Base-by-base conservation (phyloP, 1,140 invertebrate genomes). In the Temnothorax curvispinosus region DNA sequence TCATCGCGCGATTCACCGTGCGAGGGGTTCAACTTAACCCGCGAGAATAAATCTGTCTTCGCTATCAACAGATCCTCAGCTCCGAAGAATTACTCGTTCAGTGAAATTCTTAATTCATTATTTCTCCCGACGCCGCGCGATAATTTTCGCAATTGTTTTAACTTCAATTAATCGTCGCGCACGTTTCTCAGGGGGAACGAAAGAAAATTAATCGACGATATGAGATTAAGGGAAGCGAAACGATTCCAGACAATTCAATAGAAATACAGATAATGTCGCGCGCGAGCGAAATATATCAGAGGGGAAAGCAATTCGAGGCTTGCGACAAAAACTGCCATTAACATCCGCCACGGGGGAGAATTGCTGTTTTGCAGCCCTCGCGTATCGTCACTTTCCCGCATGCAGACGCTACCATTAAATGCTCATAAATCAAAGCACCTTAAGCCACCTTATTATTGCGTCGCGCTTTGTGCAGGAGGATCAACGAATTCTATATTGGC, bases 391-490 rank as follows among this genome's bases (percentile, higher is more conserved):
- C 80, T 74, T 44, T 75, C 41, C 71, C 69, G 80, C 80, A 84
- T 84, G 69, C 80, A 84, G 69, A 75, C 80, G 80, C 67, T 41
- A 84, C 54, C 80, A 84, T 84, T 84, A 84, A 84, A 84, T 38
- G 52, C 69, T 75, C 69, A 62, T 84, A 84, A 84, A 84, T 84
- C 80, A 84, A 60, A 60, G 69, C 27, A 75, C 80, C 69, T 84
- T 84, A 75, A 84, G 69, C 56, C 80, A 84, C 56, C 69, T 84
- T 84, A 84, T 84, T 84, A 84, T 84, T 75, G 69, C 67, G 52
- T 32, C 38, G 38, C 41, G 3, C 67, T 80, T 35, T 35, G 50
- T 54, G 47, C 47, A n/a, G 52, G 35, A 47, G 67, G 71, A 60
- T 84, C 65, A 1, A 21, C 13, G 38, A 56, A 71, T 81, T 69